phyloP scores from a whole-genome alignment of 1,140 invertebrate species.

The Meloidogyne floridensis region DNA sequence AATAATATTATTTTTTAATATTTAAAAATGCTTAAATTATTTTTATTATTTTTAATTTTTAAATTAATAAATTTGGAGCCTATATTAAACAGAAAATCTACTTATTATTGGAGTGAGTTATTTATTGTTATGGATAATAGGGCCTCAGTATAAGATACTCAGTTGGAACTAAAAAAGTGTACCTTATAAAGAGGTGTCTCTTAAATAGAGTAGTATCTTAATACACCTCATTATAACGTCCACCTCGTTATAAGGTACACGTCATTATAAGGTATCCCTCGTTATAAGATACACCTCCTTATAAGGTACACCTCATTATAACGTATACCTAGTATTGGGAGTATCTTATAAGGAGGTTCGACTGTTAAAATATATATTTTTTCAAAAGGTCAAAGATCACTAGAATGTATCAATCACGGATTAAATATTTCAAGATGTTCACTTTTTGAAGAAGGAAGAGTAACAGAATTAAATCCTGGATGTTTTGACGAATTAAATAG shows the following conservation, averaged over 20 bases:
- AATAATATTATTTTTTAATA: not conserved
- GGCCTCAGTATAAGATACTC: too few species aligned
- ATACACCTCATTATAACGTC: too few species aligned
- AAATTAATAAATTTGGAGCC: not conserved
- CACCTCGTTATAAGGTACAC: too few species aligned
- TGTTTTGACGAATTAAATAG: constrained; percentile 56
- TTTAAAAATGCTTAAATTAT: not conserved
- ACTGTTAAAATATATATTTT: not conserved
- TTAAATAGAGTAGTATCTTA: too few species aligned
- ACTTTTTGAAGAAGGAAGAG: constrained; percentile 45
- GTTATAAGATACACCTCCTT: too few species aligned
- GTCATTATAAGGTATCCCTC: too few species aligned
- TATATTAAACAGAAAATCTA: constrained; percentile 15
- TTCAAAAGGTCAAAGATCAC: constrained; percentile 37
- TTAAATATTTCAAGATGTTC: constrained; percentile 51
- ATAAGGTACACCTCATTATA: too few species aligned
- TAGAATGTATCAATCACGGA: constrained; percentile 52
- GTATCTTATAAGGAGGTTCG: too few species aligned
- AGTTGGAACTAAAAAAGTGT: too few species aligned
- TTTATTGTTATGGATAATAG: too few species aligned
- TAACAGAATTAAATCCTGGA: constrained; percentile 53
- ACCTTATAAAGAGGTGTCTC: too few species aligned
- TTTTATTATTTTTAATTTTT: not conserved
- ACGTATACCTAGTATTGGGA: too few species aligned
- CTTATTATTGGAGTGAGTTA: constrained; percentile 39